Evolutionary conservation across 2,797 vertebrate genomes (phyloP).

Genomic region (Urocyon cinereoargenteus): DNA sequence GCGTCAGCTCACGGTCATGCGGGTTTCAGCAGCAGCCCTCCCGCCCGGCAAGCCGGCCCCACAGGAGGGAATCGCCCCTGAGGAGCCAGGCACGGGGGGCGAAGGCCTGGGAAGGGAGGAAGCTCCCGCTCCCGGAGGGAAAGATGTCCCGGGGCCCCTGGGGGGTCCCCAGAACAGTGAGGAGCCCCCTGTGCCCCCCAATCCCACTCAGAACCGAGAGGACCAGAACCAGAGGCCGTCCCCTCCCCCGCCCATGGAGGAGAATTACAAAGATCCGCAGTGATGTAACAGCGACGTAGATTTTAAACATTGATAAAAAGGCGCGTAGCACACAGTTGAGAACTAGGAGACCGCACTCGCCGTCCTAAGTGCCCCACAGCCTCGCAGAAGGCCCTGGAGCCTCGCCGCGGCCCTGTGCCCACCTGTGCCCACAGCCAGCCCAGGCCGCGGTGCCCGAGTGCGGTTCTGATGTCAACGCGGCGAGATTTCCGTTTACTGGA

Average conservation of each 20-base stretch:
- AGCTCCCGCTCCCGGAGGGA: not conserved
- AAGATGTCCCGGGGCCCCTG: not conserved
- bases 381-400: not conserved
- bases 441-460: too few species aligned
- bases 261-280: too few species aligned
- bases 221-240: not conserved
- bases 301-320: not conserved
- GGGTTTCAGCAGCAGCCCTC: not conserved
- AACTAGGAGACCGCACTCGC: too few species aligned
- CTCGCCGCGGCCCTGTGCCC: too few species aligned
- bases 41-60: fast-evolving
- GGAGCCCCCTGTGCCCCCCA: not conserved
- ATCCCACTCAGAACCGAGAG: not conserved
- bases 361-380: fast-evolving
- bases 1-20: too few species aligned
- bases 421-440: too few species aligned
- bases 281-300: fast-evolving
- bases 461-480: too few species aligned
- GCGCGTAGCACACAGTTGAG: not conserved
- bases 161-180: not conserved
- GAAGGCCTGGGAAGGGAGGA: not conserved
- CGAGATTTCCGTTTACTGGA: too few species aligned
- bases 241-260: not conserved
- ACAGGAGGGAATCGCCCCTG: not conserved
- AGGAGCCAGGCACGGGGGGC: too few species aligned